Conservation (phyloP, 2,888 invertebrate genomes). For the Epsilonema sp. region DNA sequence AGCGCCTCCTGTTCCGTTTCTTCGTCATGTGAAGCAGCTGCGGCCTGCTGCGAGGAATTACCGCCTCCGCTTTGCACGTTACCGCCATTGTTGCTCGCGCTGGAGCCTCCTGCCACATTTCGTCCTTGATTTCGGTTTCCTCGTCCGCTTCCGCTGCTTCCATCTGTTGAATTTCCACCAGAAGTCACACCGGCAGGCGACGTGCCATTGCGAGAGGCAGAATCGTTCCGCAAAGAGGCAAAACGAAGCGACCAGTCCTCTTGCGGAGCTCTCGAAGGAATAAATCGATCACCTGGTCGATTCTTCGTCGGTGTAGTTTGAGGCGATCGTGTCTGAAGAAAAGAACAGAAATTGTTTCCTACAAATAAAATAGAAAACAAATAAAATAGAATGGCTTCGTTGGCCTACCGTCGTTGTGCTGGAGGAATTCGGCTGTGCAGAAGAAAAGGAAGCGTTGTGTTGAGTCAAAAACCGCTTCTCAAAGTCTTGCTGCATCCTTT, state of each 20-base stretch:
- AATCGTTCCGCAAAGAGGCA: too few species aligned
- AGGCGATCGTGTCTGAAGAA: slow-evolving; percentile 31
- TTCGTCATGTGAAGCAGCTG: slow-evolving; percentile 14
- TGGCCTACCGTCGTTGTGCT: too few species aligned
- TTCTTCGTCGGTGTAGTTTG: slow-evolving; percentile 27
- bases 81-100: neutral
- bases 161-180: too few species aligned
- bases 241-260: slow-evolving; percentile 24
- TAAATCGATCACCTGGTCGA: slow-evolving; percentile 15
- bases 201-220: too few species aligned
- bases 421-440: too few species aligned
- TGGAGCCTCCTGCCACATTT: neutral
- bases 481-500: too few species aligned
- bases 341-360: too few species aligned
- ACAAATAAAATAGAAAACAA: too few species aligned
- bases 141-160: slow-evolving; percentile 1
- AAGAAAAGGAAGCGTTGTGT: too few species aligned
- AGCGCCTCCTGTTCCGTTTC: slow-evolving; percentile 14
- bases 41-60: neutral
- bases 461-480: too few species aligned
- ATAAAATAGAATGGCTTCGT: too few species aligned
- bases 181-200: slow-evolving; percentile 11
- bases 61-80: neutral
- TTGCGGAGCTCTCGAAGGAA: slow-evolving; percentile 20
- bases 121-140: too few species aligned